Evolutionary conservation across 23 tunicate species (phyloP).

Genomic region (Ciona savignyi): DNA sequence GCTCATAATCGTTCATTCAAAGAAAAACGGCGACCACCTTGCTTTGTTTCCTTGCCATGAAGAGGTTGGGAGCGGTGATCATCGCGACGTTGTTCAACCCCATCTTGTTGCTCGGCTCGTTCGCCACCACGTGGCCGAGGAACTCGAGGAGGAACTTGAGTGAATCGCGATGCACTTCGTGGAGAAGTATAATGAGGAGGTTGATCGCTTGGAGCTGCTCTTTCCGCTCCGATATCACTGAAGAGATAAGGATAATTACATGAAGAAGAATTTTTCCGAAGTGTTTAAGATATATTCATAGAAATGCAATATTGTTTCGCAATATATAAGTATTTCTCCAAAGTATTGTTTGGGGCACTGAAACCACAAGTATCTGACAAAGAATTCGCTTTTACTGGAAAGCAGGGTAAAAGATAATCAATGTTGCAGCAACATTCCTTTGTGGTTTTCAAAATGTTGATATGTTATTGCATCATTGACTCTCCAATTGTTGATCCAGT

Average conservation of each 20-base stretch:
- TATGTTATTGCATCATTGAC: too few species aligned
- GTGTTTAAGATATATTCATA: too few species aligned
- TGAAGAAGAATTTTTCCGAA: too few species aligned
- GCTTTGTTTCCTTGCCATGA: constrained; percentile 59
- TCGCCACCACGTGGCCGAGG: constrained; percentile 50
- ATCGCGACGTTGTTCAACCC: constrained; percentile 87
- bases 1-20: too few species aligned
- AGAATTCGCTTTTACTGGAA: neutral
- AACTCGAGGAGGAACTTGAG: constrained; percentile 65
- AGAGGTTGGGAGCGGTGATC: constrained; percentile 92
- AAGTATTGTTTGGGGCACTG: neutral
- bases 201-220: constrained; percentile 89
- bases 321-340: too few species aligned
- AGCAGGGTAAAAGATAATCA: too few species aligned
- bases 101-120: constrained; percentile 70
- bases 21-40: constrained; percentile 73
- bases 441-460: too few species aligned
- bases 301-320: too few species aligned
- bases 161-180: constrained; percentile 73
- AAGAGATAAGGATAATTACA: neutral
- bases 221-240: constrained; percentile 77
- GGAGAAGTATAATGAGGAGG: constrained; percentile 64
- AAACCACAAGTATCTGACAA: neutral
- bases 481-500: too few species aligned
- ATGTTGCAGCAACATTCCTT: too few species aligned